Evolutionary conservation across 1,140 invertebrate species (phyloP).

Genomic region (Scaptomyza hsui): DNA sequence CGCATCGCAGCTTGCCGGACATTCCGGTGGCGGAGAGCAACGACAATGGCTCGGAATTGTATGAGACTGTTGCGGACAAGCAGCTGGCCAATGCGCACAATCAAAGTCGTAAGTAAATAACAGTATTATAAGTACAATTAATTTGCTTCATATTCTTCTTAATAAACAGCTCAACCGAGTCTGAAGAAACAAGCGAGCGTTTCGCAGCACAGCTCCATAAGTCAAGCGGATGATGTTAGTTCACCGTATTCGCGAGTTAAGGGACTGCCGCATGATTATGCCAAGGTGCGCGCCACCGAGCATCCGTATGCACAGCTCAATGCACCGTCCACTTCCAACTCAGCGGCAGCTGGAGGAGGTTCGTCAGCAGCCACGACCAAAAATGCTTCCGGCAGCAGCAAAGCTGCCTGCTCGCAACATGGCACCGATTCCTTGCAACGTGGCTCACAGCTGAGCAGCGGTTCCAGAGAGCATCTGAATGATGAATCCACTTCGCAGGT

Average conservation of each 20-base stretch:
- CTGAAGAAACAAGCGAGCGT: conserved; percentile 84
- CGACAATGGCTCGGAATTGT: conserved; percentile 87
- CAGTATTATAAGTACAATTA: too few relatives aligned
- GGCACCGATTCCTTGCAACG: conserved; percentile 54
- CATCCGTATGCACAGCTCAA: conserved; percentile 89
- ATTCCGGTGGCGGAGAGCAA: conserved; percentile 86
- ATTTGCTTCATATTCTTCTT: not conserved
- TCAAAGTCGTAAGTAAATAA: conserved; percentile 74
- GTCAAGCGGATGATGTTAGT: conserved; percentile 86
- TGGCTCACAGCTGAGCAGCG: conserved; percentile 57
- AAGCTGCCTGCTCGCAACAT: conserved; percentile 29
- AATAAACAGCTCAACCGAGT: conserved; percentile 63
- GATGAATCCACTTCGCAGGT: conserved; percentile 56
- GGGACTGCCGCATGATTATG: conserved; percentile 85
- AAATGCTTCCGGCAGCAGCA: conserved; percentile 9
- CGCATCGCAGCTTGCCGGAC: conserved; percentile 88
- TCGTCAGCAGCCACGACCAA: conserved; percentile 19
- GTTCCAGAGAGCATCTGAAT: conserved; percentile 52
- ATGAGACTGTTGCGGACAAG: conserved; percentile 88
- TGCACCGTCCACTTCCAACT: conserved; percentile 69
- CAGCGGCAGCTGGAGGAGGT: conserved; percentile 51
- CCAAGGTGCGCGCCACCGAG: conserved; percentile 85
- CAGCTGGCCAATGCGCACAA: conserved; percentile 61
- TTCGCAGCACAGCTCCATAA: conserved; percentile 86
- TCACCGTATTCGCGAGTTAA: conserved; percentile 87